Conservation (phyloP, 2,888 invertebrate species). For the Eledona agricola region DNA sequence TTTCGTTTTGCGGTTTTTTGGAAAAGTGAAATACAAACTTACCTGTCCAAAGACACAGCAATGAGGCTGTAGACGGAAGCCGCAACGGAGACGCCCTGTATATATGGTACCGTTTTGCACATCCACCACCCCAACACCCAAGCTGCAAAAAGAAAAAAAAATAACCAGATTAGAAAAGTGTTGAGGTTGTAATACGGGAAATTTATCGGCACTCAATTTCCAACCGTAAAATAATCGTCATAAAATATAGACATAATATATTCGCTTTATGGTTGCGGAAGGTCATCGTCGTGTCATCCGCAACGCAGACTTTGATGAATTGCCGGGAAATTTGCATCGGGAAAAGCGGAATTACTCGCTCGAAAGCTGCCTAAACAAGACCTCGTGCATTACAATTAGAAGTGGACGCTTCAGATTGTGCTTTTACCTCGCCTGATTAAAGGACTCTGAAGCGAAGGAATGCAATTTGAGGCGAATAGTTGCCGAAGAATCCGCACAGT, state of each 20-base stretch:
- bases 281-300: constrained; percentile 20
- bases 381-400: too few species aligned
- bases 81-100: constrained; percentile 93
- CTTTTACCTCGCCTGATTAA: constrained; percentile 5
- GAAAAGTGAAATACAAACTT: constrained; percentile 55
- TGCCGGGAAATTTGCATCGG: constrained; percentile 19
- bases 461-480: constrained; percentile 1
- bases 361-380: too few species aligned
- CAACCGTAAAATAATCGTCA: constrained; percentile 16
- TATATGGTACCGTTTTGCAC: constrained; percentile 96
- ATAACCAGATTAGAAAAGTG: too few species aligned
- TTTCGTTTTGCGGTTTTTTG: too few species aligned
- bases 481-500: neutral
- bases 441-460: neutral
- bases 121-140: constrained; percentile 96
- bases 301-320: constrained; percentile 17
- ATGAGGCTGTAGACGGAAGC: constrained; percentile 96
- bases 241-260: constrained; percentile 21
- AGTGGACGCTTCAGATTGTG: constrained; percentile 1
- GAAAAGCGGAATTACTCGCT: too few species aligned
- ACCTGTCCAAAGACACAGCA: constrained; percentile 94
- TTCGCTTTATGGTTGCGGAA: constrained; percentile 20
- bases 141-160: constrained; percentile 72
- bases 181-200: too few species aligned
- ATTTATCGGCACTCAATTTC: constrained; percentile 19